Conservation (phyloP, 2,113 vertebrate genomes). For the Synodontis membranacea region DNA sequence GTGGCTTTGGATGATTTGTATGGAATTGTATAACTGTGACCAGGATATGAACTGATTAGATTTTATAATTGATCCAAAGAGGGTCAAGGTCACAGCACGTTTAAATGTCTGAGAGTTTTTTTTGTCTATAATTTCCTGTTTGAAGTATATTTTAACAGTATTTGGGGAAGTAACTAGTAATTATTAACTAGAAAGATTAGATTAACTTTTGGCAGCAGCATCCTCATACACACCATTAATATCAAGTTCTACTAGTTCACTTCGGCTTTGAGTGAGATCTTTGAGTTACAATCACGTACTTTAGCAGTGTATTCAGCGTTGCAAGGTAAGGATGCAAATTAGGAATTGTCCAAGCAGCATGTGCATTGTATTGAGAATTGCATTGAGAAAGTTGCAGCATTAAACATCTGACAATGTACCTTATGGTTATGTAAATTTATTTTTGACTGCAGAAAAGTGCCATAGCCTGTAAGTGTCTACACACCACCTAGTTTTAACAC, state of each 20-base stretch:
- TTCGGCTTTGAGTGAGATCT: not conserved
- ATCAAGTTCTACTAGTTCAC: not conserved
- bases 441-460: not conserved
- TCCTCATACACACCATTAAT: not conserved
- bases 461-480: not conserved
- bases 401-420: not conserved
- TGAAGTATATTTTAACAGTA: not conserved
- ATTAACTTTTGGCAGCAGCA: not conserved
- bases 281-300: not conserved
- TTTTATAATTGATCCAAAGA: not conserved
- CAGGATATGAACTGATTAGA: not conserved
- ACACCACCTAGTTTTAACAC: not conserved
- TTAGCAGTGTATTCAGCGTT: not conserved
- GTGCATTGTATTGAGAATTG: no score
- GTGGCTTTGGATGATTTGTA: not conserved
- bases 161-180: not conserved
- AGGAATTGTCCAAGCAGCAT: no score
- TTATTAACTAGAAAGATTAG: not conserved
- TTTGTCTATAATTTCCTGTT: not conserved
- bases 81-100: not conserved
- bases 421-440: not conserved
- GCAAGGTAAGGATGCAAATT: not conserved
- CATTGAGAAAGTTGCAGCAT: not conserved
- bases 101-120: not conserved
- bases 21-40: not conserved